These are phyloP conservation scores for Austrofundulus limnaeus DNA, from an alignment of 2,113 vertebrate genomes.

Conservation along the genomic window DNA sequence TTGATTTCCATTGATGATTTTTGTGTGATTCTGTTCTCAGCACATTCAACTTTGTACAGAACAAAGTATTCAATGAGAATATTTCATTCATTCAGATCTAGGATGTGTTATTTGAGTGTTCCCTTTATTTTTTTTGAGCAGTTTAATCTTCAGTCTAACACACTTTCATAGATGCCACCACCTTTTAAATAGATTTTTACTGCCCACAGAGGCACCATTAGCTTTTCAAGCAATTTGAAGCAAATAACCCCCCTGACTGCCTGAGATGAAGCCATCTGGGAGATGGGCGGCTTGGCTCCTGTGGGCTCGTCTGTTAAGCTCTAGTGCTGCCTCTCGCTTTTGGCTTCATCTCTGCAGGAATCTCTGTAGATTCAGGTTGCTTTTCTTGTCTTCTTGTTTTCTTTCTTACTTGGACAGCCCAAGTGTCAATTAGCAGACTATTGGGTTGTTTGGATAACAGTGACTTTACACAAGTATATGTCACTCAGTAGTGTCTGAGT, in stretches of 20 bases:
- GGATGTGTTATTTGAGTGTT: no score
- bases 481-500: neutral
- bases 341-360: conserved; percentile 50
- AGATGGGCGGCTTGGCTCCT: conserved; percentile 63
- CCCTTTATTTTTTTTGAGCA: no score
- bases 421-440: conserved; percentile 31
- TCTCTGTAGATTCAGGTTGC: conserved; percentile 47
- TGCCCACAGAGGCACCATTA: conserved; percentile 41
- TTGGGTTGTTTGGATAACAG: conserved; percentile 29
- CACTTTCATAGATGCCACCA: conserved; percentile 3
- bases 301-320: conserved; percentile 50
- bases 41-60: no score
- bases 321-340: conserved; percentile 38
- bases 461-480: conserved; percentile 36
- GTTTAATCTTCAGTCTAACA: neutral
- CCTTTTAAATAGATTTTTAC: conserved; percentile 26
- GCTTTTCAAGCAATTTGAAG: conserved; percentile 34
- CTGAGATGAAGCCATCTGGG: conserved; percentile 65
- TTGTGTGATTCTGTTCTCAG: no score
- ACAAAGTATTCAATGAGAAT: no score
- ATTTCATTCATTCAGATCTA: no score
- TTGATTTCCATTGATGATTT: no score
- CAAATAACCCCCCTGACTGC: conserved; percentile 28
- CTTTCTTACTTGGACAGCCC: conserved; percentile 17
- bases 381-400: conserved; percentile 16